A percentile compares a stretch with the other conserved stretches of the same genome.
These are phyloP conservation scores for Pheosia tremula DNA, from an alignment of 2,888 invertebrate genomes.

Conservation along the genomic window DNA sequence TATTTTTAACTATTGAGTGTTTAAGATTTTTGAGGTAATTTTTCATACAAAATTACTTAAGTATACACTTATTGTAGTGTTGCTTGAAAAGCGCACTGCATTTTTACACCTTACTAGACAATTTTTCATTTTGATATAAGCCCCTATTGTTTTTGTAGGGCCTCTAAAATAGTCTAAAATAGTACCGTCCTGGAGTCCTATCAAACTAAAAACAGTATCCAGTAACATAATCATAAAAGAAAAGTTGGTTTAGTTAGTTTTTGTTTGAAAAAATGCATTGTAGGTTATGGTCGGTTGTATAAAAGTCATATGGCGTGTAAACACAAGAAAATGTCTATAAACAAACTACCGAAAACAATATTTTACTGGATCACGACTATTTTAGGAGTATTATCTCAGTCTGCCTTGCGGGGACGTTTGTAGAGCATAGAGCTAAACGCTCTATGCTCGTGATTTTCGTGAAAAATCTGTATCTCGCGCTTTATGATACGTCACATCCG, in stretches of 20 bases:
- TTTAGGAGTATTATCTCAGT: constrained; percentile 1
- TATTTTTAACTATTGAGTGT: too few relatives aligned
- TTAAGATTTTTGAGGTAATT: too few relatives aligned
- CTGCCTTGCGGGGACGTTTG: constrained; percentile 4
- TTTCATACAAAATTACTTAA: too few relatives aligned
- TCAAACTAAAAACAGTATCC: not conserved
- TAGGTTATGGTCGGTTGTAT: not conserved
- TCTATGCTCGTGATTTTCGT: constrained; percentile 17
- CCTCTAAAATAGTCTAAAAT: too few relatives aligned
- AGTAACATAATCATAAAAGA: not conserved
- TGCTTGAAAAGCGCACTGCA: too few relatives aligned
- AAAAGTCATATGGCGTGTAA: not conserved
- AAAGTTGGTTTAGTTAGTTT: too few relatives aligned
- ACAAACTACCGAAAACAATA: not conserved
- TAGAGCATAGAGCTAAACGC: constrained; percentile 11
- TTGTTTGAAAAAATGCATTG: too few relatives aligned
- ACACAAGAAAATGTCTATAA: not conserved
- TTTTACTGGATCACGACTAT: constrained; percentile 2
- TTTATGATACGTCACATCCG: constrained; percentile 35
- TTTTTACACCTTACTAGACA: too few relatives aligned
- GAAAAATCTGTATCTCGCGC: constrained; percentile 29
- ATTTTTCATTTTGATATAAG: too few relatives aligned
- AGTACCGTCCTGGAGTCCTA: too few relatives aligned
- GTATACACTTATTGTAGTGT: too few relatives aligned
- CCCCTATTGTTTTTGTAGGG: too few relatives aligned